Evolutionary conservation across 2,797 vertebrate genomes (phyloP).

Genomic region (Eulemur coronatus): DNA sequence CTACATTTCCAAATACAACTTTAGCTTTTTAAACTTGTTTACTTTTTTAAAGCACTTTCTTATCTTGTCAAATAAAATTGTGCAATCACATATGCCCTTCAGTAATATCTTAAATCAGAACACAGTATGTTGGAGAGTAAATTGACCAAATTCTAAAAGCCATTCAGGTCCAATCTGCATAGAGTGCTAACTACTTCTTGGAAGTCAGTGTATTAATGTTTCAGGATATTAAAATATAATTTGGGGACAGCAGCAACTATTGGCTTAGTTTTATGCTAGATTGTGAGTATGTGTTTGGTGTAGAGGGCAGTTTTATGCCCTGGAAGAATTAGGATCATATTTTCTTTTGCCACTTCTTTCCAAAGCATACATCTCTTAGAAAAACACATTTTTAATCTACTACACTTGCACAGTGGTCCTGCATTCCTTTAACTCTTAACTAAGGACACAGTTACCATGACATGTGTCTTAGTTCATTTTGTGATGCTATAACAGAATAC

Average conservation of each 20-base stretch:
- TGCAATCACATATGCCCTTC: not conserved
- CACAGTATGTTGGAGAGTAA: not conserved
- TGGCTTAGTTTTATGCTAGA: not conserved
- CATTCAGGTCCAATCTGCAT: not conserved
- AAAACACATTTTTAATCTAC: not conserved
- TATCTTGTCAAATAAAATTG: constrained; percentile 12
- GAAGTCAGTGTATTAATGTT: not conserved
- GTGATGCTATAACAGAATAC: not conserved
- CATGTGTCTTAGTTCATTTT: not conserved
- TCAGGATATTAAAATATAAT: not conserved
- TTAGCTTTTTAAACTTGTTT: not conserved
- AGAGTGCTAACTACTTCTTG: not conserved
- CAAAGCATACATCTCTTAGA: not conserved
- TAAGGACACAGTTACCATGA: not conserved
- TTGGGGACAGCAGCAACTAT: not conserved
- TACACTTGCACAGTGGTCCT: not conserved
- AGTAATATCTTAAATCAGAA: constrained; percentile 17
- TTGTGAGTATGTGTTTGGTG: not conserved
- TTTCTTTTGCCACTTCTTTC: not conserved
- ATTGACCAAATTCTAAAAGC: not conserved
- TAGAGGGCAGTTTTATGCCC: not conserved
- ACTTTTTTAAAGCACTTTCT: not conserved
- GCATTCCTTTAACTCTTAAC: constrained; percentile 5
- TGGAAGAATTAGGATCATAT: not conserved
- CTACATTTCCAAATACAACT: not conserved